Evolutionary conservation across 2,113 vertebrate species (phyloP), one percentile per base, ranked within the genome.

Genomic region (Mormoops blainvillei): DNA sequence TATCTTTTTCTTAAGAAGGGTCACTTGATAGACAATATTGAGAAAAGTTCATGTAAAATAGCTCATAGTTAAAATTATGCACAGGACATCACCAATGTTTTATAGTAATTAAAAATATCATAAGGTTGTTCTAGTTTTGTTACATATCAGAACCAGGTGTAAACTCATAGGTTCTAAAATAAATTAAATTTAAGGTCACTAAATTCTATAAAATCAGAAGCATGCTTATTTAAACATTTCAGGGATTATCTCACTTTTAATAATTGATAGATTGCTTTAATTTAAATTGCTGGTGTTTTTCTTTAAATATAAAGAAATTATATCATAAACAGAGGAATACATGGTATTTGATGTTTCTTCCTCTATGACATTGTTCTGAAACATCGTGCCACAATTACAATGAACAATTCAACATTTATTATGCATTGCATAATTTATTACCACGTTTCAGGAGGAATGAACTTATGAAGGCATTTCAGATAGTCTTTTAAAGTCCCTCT

Each of bases 361-460:
- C 61, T 73, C 4, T 65, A 4, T 73, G 95, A 95, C 95, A 33
- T 24, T 90, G 28, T 93, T 94, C n/a, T 77, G 65, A 97, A 96
- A 94, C 58, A 58, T 20, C 76, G 50, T 94, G 13, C 54, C 9
- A 63, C 82, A 80, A 92, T 86, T 93, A 41, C 74, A 98, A 95
- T 92, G 71, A 1, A 13, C 78, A 15, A n/a, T 95, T 95, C 84
- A 83, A 88, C 96, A 87, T 36, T 81, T 26, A 70, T 92, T 67
- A 96, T 94, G 31, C 19, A 28, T 7, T 61, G 11, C 31, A 91
- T 96, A 82, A 84, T 61, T 95, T 97, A 97, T 96, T 95, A 74
- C 74, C 33, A 85, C 54, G 87, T 96, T 95, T 94, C 68, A 73
- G 50, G 81, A 95, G n/a, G 80, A 4, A 81, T 89, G 87, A 56